Evolutionary conservation across 2,888 invertebrate genomes (phyloP).

Genomic region (Laspeyria flexula): DNA sequence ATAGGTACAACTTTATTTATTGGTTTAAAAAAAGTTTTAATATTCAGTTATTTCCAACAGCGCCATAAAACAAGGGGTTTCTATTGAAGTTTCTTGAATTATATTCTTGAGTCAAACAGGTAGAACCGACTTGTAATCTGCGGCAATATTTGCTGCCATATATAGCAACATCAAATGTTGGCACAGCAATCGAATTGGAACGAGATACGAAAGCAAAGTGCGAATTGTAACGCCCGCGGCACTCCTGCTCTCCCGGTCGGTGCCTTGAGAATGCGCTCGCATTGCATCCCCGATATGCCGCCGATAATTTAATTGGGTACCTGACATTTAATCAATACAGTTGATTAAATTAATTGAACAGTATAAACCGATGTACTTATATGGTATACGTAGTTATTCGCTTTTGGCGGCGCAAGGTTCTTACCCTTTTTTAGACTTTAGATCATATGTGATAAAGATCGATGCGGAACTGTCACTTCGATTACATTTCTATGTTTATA

Average conservation of each 20-base stretch:
- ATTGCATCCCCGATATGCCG: slow-evolving; percentile 59
- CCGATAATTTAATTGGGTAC: slow-evolving; percentile 81
- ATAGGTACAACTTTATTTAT: too few species aligned
- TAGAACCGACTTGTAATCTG: slow-evolving; percentile 40
- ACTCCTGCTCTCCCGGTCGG: slow-evolving; percentile 39
- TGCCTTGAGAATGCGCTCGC: slow-evolving; percentile 54
- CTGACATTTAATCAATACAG: slow-evolving; percentile 81
- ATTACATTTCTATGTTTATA: slow-evolving; percentile 17
- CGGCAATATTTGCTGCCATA: slow-evolving; percentile 55
- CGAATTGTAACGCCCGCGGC: slow-evolving; percentile 63
- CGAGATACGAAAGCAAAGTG: slow-evolving; percentile 63
- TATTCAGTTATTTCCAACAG: not conserved
- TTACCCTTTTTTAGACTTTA: slow-evolving; percentile 42
- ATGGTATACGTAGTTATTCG: slow-evolving; percentile 59
- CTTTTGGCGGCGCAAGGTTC: slow-evolving; percentile 48
- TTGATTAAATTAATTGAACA: slow-evolving; percentile 80
- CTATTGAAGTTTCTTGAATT: slow-evolving; percentile 23
- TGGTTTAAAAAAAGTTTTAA: too few species aligned
- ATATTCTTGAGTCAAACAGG: not conserved
- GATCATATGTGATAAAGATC: slow-evolving; percentile 41
- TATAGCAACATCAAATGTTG: slow-evolving; percentile 58
- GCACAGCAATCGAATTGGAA: slow-evolving; percentile 62
- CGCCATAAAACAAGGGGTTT: slow-evolving; percentile 4
- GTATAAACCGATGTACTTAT: slow-evolving; percentile 73
- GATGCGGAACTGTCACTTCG: slow-evolving; percentile 31